Conservation (phyloP, 2,113 vertebrate species). For the Corvus moneduloides region DNA sequence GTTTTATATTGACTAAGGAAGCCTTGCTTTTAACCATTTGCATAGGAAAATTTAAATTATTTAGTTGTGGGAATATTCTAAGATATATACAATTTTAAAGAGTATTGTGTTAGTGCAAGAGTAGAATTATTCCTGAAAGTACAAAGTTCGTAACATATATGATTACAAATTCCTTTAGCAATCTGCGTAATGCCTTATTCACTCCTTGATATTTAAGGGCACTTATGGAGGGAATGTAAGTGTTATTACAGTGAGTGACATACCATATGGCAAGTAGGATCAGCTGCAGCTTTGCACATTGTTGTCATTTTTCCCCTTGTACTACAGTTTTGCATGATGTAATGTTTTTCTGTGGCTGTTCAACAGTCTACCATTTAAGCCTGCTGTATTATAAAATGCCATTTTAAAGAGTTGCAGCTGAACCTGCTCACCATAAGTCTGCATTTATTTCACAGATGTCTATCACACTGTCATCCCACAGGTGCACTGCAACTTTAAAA, state of each 20-base stretch:
- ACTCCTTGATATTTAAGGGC: constrained; percentile 58
- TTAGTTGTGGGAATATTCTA: neutral
- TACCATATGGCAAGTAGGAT: constrained; percentile 53
- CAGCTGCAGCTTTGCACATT: constrained; percentile 23
- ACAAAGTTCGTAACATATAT: neutral
- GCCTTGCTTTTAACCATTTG: neutral
- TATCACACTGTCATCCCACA: constrained; percentile 41
- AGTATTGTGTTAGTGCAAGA: neutral
- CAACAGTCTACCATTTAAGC: constrained; percentile 23
- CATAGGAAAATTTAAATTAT: neutral
- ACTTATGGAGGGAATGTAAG: constrained; percentile 29
- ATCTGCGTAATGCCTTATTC: constrained; percentile 35
- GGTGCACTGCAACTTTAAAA: constrained; percentile 15
- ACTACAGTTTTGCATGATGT: neutral
- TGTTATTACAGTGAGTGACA: constrained; percentile 41
- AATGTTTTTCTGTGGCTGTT: constrained; percentile 54
- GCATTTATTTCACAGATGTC: constrained; percentile 50
- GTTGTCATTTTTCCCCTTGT: constrained; percentile 16
- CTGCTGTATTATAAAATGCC: constrained; percentile 41
- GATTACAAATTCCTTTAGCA: constrained; percentile 39
- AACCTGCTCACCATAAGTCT: constrained; percentile 28
- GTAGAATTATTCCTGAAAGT: neutral
- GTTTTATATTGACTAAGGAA: neutral
- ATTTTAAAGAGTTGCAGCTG: constrained; percentile 24
- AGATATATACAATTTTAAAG: neutral